These are phyloP conservation scores for Alexandromys fortis DNA, from an alignment of 2,113 vertebrate genomes.

Conservation along the genomic window DNA sequence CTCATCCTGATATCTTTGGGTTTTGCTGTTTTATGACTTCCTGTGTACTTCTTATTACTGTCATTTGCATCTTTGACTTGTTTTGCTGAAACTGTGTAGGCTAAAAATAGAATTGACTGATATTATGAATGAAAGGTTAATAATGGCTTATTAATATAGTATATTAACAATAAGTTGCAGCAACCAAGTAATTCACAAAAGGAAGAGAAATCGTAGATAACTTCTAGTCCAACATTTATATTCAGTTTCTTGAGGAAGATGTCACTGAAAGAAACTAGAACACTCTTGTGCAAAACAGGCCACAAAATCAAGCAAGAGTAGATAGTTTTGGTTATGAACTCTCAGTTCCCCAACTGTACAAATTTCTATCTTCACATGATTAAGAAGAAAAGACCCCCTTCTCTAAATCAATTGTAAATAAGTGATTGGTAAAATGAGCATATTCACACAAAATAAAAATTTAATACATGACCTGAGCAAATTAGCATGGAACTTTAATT, in stretches of 20 bases:
- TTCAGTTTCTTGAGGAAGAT: not conserved
- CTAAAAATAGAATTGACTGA: not conserved
- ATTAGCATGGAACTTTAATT: not conserved
- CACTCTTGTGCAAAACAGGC: not conserved
- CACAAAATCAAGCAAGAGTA: not conserved
- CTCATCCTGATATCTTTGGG: not conserved
- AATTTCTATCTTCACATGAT: not conserved
- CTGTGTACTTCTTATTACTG: not conserved
- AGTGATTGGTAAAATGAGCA: not conserved
- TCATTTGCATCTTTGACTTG: constrained; percentile 10
- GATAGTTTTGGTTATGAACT: not conserved
- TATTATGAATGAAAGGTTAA: constrained; percentile 20
- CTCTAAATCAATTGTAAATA: not conserved
- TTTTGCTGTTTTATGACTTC: constrained; percentile 5
- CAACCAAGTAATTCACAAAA: not conserved
- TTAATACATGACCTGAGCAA: not conserved
- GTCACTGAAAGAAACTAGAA: not conserved
- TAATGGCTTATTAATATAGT: not conserved
- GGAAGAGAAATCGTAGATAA: not conserved
- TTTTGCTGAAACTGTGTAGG: not conserved
- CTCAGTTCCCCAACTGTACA: not conserved
- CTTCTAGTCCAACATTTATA: not conserved
- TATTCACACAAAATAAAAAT: not conserved
- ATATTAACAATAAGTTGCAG: not conserved
- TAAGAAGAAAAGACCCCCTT: not conserved